These are phyloP conservation scores for honey bee (Apis mellifera) DNA, from an alignment of 1,140 invertebrate species.

Conservation along the genomic window DNA sequence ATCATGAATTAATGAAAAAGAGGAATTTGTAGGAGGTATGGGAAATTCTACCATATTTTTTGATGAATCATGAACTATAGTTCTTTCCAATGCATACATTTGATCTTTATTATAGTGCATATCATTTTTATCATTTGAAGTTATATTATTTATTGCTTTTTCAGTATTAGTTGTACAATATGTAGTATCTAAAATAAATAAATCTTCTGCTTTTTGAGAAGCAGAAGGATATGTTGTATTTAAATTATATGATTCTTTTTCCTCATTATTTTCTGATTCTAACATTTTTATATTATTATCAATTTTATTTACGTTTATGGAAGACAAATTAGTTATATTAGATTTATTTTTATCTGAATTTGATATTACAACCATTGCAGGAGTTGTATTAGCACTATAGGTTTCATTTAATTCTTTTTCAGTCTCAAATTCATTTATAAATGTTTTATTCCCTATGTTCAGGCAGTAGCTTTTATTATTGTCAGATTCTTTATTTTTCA, in stretches of 20 bases:
- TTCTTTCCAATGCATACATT: not conserved
- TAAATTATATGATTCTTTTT: constrained; percentile 10
- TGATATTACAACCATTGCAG: not conserved
- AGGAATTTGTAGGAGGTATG: not conserved
- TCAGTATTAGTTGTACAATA: not conserved
- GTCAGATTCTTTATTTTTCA: not conserved
- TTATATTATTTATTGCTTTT: too few species aligned
- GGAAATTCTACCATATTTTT: not conserved
- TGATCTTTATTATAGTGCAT: not conserved
- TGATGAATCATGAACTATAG: not conserved
- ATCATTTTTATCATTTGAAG: not conserved
- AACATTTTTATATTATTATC: constrained; percentile 21
- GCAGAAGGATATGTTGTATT: constrained; percentile 28
- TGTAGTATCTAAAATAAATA: not conserved
- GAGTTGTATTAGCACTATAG: constrained; percentile 5
- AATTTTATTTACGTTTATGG: constrained; percentile 51
- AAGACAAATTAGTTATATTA: constrained; percentile 48
- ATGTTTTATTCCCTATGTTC: constrained; percentile 47
- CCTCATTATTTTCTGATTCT: not conserved
- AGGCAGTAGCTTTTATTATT: constrained; percentile 20
- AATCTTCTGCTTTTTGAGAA: not conserved
- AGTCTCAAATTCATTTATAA: constrained; percentile 33
- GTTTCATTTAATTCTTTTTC: constrained; percentile 41
- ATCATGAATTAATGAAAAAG: not conserved
- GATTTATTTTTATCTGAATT: constrained; percentile 28